These are phyloP conservation scores for Leptopterna dolabrata DNA, from an alignment of 2,888 invertebrate genomes.

Conservation along the genomic window DNA sequence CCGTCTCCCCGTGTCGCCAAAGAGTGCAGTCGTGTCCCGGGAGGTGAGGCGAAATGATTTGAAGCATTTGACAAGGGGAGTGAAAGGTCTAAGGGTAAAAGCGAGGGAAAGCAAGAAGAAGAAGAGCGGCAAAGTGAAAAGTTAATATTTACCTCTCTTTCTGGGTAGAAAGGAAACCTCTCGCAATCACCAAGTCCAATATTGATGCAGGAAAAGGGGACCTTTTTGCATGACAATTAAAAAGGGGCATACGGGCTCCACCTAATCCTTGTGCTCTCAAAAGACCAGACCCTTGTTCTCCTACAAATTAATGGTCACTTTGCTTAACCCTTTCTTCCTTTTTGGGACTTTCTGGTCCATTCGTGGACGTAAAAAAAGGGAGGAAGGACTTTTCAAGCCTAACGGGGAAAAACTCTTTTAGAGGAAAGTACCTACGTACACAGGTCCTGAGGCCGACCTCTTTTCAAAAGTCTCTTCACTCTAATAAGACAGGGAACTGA, in stretches of 20 bases:
- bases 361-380: not conserved
- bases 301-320: slow-evolving; percentile 25
- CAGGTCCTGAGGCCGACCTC: not conserved
- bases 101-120: slow-evolving; percentile 10
- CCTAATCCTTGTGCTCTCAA: slow-evolving; percentile 22
- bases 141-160: slow-evolving; percentile 56
- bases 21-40: not conserved
- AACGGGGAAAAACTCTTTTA: not conserved
- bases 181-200: slow-evolving; percentile 59
- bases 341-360: not conserved
- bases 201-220: slow-evolving; percentile 56
- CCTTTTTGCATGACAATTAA: slow-evolving; percentile 62
- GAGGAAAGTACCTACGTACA: not conserved
- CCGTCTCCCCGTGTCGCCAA: not conserved
- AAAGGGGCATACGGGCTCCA: slow-evolving; percentile 58
- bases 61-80: slow-evolving; percentile 5
- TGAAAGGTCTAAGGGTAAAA: not conserved
- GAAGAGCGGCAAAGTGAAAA: slow-evolving; percentile 46
- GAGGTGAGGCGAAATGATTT: slow-evolving; percentile 8
- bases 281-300: not conserved
- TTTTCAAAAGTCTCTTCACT: not conserved
- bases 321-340: slow-evolving; percentile 19
- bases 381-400: not conserved
- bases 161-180: slow-evolving; percentile 34
- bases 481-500: not conserved